Conservation (phyloP, 2,888 invertebrate species). For the Epinotia brunnichana region DNA sequence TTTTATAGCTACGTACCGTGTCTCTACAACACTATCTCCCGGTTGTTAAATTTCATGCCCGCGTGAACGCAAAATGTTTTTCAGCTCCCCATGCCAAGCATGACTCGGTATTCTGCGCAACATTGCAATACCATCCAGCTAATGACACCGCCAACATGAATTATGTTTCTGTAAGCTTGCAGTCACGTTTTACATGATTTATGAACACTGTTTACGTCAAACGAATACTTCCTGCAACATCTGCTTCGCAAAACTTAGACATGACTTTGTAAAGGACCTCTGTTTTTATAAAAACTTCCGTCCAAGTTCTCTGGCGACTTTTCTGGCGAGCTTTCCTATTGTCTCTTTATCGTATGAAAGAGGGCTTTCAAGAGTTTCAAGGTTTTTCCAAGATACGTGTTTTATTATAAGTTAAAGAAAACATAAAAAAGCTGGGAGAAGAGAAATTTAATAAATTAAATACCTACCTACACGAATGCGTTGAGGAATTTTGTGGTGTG, state of each 20-base stretch:
- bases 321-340: constrained; percentile 32
- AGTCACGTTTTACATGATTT: constrained; percentile 27
- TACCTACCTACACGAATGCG: neutral
- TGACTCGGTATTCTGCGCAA: constrained; percentile 16
- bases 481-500: constrained; percentile 5
- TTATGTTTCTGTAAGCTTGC: constrained; percentile 21
- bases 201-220: constrained; percentile 14
- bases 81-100: neutral
- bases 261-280: constrained; percentile 26
- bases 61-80: constrained; percentile 23
- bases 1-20: neutral
- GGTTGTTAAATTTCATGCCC: constrained; percentile 50
- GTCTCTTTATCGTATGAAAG: constrained; percentile 35
- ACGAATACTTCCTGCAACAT: constrained; percentile 25
- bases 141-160: constrained; percentile 24
- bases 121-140: constrained; percentile 20
- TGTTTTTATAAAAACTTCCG: constrained; percentile 38
- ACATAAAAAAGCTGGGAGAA: constrained; percentile 11
- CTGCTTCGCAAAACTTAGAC: constrained; percentile 32
- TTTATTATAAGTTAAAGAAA: constrained; percentile 11
- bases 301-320: constrained; percentile 23
- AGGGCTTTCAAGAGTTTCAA: constrained; percentile 11
- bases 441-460: constrained; percentile 9
- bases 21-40: constrained; percentile 36
- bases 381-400: constrained; percentile 9